Evolutionary conservation across 1,140 invertebrate species (phyloP).

Genomic region (Penaeus vannamei): DNA sequence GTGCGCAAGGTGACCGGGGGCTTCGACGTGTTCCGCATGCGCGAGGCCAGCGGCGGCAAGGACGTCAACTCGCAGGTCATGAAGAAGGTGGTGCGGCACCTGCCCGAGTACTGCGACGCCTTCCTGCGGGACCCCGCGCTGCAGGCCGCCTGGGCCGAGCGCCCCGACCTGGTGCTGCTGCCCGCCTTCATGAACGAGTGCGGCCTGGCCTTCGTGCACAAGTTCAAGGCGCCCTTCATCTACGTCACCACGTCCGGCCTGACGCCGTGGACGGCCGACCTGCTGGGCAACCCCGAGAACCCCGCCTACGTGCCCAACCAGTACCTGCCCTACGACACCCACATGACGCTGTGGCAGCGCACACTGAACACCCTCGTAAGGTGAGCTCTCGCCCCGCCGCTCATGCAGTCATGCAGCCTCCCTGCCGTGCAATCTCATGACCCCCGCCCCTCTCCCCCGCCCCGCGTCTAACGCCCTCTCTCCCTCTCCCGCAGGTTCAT

Average conservation of each 20-base stretch:
- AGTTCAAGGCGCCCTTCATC: slow-evolving; percentile 78
- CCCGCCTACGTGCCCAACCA: slow-evolving; percentile 67
- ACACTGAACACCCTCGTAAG: slow-evolving; percentile 67
- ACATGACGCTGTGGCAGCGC: slow-evolving; percentile 69
- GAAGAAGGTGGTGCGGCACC: slow-evolving; percentile 63
- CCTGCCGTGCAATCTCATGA: too few species aligned
- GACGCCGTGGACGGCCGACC: slow-evolving; percentile 67
- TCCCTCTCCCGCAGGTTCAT: slow-evolving; percentile 38
- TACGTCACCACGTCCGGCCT: slow-evolving; percentile 68
- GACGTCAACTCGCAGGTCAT: slow-evolving; percentile 65
- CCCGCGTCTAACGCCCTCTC: background rate
- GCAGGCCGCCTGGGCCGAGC: slow-evolving; percentile 57
- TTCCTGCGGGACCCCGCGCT: slow-evolving; percentile 65
- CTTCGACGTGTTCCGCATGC: slow-evolving; percentile 66
- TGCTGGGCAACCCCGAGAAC: slow-evolving; percentile 68
- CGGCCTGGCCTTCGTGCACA: slow-evolving; percentile 70
- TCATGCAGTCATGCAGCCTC: too few species aligned
- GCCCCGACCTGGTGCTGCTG: slow-evolving; percentile 70
- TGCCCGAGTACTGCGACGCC: slow-evolving; percentile 66
- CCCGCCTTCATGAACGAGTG: slow-evolving; percentile 70
- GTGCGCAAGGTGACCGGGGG: slow-evolving; percentile 59
- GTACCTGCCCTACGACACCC: slow-evolving; percentile 62
- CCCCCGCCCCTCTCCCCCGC: background rate
- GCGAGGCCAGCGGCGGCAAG: slow-evolving; percentile 46
- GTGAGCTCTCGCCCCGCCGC: slow-evolving; percentile 18